Conservation (phyloP, 2,888 invertebrate species). For the Hofmannophila pseudospretella region DNA sequence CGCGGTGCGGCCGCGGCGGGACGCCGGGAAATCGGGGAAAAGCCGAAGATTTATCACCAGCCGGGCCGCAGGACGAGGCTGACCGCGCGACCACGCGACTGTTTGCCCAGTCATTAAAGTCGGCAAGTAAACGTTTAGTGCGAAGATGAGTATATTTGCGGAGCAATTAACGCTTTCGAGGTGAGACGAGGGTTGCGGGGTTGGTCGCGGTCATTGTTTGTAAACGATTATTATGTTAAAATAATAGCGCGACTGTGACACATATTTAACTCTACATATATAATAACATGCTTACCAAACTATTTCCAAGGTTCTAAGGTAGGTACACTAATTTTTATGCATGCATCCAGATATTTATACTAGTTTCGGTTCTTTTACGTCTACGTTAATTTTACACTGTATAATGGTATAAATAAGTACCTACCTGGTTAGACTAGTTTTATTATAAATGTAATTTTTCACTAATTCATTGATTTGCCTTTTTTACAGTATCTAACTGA, state of each 20-base stretch:
- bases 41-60: conserved; percentile 72
- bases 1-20: conserved; percentile 24
- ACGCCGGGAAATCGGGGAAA: conserved; percentile 73
- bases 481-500: no score
- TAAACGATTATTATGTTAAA: conserved; percentile 38
- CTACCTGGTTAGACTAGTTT: no score
- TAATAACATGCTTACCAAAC: no score
- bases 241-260: conserved; percentile 14
- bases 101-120: conserved; percentile 76
- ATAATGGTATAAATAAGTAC: no score
- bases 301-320: no score
- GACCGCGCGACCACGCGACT: conserved; percentile 52
- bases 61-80: conserved; percentile 48
- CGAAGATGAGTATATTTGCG: conserved; percentile 75
- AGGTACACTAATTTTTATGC: no score
- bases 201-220: conserved; percentile 50
- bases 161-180: conserved; percentile 71
- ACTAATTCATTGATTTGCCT: no score
- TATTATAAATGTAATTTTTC: no score
- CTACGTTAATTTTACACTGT: no score
- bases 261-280: background rate
- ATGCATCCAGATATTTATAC: no score
- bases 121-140: conserved; percentile 70
- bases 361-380: no score
- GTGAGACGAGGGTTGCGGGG: conserved; percentile 66